Percentiles rank a stretch among this genome's conserved stretches.
These are phyloP conservation scores for Frankliniella fusca DNA, from an alignment of 2,888 invertebrate species.

Conservation along the genomic window DNA sequence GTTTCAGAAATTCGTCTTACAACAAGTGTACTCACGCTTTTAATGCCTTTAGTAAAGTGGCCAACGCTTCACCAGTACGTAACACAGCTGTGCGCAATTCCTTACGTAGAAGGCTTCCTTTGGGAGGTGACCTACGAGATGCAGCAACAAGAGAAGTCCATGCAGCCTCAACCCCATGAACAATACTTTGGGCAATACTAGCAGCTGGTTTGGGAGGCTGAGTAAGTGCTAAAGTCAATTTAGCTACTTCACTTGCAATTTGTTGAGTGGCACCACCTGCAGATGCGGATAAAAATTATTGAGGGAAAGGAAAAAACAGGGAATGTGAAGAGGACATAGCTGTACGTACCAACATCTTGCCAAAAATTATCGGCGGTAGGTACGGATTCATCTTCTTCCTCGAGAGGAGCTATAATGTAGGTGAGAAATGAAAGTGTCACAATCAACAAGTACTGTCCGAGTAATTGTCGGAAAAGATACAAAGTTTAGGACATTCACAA, in stretches of 20 bases:
- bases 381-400: background rate
- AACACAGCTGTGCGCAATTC: background rate
- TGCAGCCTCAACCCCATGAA: conserved; percentile 27
- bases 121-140: conserved; percentile 11
- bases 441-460: background rate
- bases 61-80: background rate
- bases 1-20: background rate
- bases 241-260: conserved; percentile 19
- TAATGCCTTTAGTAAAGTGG: background rate
- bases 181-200: conserved; percentile 20
- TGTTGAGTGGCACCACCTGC: background rate
- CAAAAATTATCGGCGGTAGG: background rate
- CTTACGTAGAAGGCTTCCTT: background rate
- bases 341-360: background rate
- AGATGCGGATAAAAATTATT: background rate
- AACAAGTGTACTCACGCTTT: background rate
- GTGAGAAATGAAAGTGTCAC: background rate
- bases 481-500: background rate
- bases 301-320: background rate
- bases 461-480: background rate
- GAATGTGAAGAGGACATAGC: background rate
- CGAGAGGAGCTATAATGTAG: background rate
- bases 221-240: conserved; percentile 25
- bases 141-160: conserved; percentile 18
- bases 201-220: conserved; percentile 26